A percentile compares a stretch with the other conserved stretches of the same genome.
Conservation (phyloP, 2,888 invertebrate genomes). For the Harmothoe impar region DNA sequence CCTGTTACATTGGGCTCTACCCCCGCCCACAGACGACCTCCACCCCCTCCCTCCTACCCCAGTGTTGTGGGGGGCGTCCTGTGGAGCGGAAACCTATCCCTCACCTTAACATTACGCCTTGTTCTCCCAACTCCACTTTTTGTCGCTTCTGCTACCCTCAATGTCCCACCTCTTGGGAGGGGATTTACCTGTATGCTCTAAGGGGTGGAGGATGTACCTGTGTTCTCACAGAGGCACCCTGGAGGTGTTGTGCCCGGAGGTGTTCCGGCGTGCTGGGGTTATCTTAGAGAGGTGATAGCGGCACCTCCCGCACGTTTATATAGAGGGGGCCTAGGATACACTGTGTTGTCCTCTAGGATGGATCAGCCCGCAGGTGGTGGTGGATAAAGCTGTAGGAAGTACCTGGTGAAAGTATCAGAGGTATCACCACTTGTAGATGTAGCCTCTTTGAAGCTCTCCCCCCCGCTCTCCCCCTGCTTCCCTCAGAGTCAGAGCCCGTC, state of each 20-base stretch:
- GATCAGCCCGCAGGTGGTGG: too few relatives aligned
- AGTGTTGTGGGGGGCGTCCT: neutral
- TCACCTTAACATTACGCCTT: constrained; percentile 25
- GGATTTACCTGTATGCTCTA: too few relatives aligned
- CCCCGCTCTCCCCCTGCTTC: neutral
- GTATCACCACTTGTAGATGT: neutral
- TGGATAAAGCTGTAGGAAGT: too few relatives aligned
- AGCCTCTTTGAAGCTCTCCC: neutral
- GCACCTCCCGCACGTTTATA: neutral
- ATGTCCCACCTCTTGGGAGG: neutral
- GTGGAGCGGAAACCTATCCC: constrained; percentile 1
- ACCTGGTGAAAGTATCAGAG: too few relatives aligned
- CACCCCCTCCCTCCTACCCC: neutral
- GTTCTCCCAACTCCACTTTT: neutral
- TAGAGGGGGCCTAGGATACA: too few relatives aligned
- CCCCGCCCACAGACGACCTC: too few relatives aligned
- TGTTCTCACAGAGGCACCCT: neutral
- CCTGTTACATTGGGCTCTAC: too few relatives aligned
- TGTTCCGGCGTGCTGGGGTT: neutral
- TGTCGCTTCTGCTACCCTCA: neutral
- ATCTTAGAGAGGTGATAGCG: neutral
- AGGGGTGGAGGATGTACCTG: too few relatives aligned
- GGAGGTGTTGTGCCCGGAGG: neutral
- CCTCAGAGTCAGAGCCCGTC: neutral
- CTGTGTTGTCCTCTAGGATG: too few relatives aligned